Base-by-base conservation (phyloP, 1,140 invertebrate species). In the Pachyrhynchus sulphureomaculatus region DNA sequence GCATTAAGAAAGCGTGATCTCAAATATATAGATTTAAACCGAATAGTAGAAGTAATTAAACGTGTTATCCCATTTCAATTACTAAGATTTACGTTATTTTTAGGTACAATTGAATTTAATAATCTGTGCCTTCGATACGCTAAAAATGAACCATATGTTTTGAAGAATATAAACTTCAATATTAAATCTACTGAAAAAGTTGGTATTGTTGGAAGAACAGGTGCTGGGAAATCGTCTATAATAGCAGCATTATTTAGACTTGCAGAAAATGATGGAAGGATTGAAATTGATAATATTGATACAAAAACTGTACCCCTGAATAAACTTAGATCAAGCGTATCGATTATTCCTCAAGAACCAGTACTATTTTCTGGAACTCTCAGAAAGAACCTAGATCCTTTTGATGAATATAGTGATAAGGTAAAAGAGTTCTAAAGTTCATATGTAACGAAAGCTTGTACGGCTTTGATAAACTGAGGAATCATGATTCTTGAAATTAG, bases 301-400 rank as follows among this genome's bases (percentile, higher is more conserved):
- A 82, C 82, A 0, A 68, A 68, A 54, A 58, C 64, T 13, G 71
- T 80, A 36, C 72, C 75, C 1, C 72, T 90, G 12, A 77, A 84
- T 54, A 80, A 84, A 55, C 74, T 90, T 2, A 71, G 88, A 32
- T 78, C 79, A n/a, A 81, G 80, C 60, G 76, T 90, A 29, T 86
- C 86, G 1, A 87, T 89, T 49, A 88, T 89, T 61, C 88, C 88
- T 13, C 88, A 88, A 73, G 86, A 82, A 49, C 86, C 88, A 6
- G 82, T 90, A 15, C 69, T 89, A 2, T 88, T 88, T 73, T 89
- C 90, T 54, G 84, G 83, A 18, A 79, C 79, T 34, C 63, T 87
- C 44, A 71, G 87, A 41, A 81, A 81, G 67, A 88, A 88, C 73
- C 72, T 89, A 34, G 86, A 89, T 75, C 5, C 70, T 5, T 72